These are phyloP conservation scores for Aphaenogaster floridana DNA, from an alignment of 1,140 invertebrate species.

Conservation along the genomic window DNA sequence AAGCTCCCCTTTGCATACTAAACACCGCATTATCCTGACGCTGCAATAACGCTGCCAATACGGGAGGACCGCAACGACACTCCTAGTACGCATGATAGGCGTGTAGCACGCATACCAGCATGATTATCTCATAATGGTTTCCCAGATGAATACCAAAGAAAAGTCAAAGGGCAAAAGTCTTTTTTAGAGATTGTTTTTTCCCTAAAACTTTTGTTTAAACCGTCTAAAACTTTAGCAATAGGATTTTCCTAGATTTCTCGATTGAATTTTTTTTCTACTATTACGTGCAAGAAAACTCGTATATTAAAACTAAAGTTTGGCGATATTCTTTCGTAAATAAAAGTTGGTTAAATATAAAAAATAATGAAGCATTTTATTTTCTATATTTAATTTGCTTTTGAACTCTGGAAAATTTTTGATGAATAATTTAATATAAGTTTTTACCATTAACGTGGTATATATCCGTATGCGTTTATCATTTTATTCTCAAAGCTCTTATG, in stretches of 20 bases:
- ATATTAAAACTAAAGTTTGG: not conserved
- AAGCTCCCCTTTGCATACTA: constrained; percentile 43
- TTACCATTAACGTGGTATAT: not conserved
- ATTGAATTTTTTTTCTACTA: not conserved
- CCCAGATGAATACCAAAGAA: constrained; percentile 14
- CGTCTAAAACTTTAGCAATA: not conserved
- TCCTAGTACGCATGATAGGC: not conserved
- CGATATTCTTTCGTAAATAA: not conserved
- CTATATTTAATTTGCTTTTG: not conserved
- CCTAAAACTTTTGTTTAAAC: not conserved
- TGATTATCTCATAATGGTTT: not conserved
- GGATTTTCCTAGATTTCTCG: not conserved
- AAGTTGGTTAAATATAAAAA: not conserved
- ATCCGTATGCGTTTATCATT: not conserved
- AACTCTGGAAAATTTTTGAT: not conserved
- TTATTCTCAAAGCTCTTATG: not conserved
- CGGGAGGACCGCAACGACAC: not conserved
- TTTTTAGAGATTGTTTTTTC: not conserved
- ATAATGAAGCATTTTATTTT: not conserved
- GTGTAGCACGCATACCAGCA: not conserved
- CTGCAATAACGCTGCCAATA: constrained; percentile 15
- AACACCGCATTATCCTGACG: constrained; percentile 32
- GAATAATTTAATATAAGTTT: no score
- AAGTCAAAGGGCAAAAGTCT: not conserved
- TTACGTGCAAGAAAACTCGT: no score